Base-by-base conservation (phyloP, 2,888 invertebrate genomes). In the Rhorus exstirpatorius region DNA sequence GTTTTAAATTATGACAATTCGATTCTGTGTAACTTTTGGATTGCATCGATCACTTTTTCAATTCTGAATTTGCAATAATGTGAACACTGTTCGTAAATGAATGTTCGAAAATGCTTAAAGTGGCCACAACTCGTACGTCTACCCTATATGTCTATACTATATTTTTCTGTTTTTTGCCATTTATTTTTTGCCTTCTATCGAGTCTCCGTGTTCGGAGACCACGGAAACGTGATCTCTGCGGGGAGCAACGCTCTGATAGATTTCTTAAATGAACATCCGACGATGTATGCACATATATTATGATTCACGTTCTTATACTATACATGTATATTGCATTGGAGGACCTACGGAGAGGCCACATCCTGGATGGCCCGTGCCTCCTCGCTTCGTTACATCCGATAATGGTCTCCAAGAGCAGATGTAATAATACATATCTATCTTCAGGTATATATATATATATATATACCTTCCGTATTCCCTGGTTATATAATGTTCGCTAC, bases 371-470 rank as follows among this genome's bases (percentile, higher is more conserved):
- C 90, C 88, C 90, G 90, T 90, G 90, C 89, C 90, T 87, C 85
- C 86, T 87, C 90, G 88, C 89, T 89, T 86, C 88, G 89, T 87
- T 90, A 90, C 86, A 70, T 87, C 85, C 88, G 90, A 90, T 90
- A 88, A 91, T 90, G 88, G 87, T 83, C 84, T 68, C 79, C 24
- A 41, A 31, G 65, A 71, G 53, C 79, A 83, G 76, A 83, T 82
- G 81, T 81, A 81, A 81, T 78, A 78, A 81, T 78, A 78, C 68
- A 79, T 79, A 79, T 74, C 72, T 74, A 68, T 81, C 78, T 70
- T 51, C 21, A 35, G 17, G 4, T 10, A 12, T 49, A 44, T 61
- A 19, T n/a, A 17, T 19, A 19, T 26, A 26, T 26, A 6, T 24
- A 41, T 41, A 26, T 44, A 24, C 26, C n/a, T 46, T 31, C 31